Evolutionary conservation across 2,797 vertebrate genomes (phyloP).

Genomic region (Sebastes paucispinis): DNA sequence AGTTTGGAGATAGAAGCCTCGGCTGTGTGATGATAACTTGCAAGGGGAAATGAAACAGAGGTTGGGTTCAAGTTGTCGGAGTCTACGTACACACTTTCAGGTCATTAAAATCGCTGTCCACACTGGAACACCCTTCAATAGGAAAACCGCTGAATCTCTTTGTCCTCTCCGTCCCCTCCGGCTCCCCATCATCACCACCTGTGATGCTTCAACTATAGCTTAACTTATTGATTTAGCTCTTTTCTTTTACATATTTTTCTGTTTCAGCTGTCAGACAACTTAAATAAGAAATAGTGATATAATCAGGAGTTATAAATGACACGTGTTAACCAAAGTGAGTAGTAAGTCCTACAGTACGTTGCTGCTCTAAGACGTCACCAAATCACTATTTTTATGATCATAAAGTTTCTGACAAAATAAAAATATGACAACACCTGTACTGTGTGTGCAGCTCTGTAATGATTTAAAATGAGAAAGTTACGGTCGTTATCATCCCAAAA

Average conservation of each 20-base stretch:
- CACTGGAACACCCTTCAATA: background rate
- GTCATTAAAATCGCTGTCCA: background rate
- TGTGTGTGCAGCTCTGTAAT: background rate
- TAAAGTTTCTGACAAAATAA: background rate
- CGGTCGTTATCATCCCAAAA: background rate
- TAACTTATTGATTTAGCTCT: background rate
- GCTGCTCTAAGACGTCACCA: background rate
- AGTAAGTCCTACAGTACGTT: background rate
- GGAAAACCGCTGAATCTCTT: background rate
- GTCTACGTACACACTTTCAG: background rate
- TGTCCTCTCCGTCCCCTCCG: background rate
- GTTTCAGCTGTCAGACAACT: no score
- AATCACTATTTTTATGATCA: background rate
- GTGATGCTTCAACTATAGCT: background rate
- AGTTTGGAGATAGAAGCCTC: conserved; percentile 36
- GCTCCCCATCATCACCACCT: background rate
- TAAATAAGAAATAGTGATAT: background rate
- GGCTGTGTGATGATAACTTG: conserved; percentile 37
- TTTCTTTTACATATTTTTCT: background rate
- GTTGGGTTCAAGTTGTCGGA: background rate
- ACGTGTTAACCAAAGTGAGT: background rate
- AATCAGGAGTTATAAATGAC: background rate
- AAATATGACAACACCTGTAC: background rate
- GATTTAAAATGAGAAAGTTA: background rate
- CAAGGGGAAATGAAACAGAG: conserved; percentile 17